Percentiles rank a stretch among this genome's conserved stretches.
phyloP scores from a whole-genome alignment of 2,113 vertebrate genomes.

The Campylomormyrus numenius region DNA sequence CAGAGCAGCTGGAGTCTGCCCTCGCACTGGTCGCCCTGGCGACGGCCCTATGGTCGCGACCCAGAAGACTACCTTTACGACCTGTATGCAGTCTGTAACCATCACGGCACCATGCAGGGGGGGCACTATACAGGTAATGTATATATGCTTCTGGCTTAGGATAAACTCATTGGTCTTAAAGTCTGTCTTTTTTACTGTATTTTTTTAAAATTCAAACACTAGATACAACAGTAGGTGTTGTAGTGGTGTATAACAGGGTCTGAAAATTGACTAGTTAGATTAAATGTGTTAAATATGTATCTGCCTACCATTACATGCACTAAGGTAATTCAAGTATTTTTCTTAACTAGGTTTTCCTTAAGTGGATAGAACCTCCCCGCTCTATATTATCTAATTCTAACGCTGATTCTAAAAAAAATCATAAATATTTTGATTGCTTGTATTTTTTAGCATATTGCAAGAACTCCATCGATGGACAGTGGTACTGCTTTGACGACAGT shows the following conservation, averaged over 20 bases:
- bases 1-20: slow-evolving; percentile 95
- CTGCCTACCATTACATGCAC: background rate
- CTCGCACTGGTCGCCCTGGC: slow-evolving; percentile 91
- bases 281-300: background rate
- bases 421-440: background rate
- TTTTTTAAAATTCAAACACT: background rate
- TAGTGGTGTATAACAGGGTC: background rate
- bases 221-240: background rate
- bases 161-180: background rate
- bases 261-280: background rate
- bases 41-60: slow-evolving; percentile 83
- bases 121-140: slow-evolving; percentile 86
- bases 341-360: background rate
- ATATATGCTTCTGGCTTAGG: background rate
- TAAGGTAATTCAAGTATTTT: background rate
- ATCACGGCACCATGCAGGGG: slow-evolving; percentile 95
- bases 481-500: slow-evolving; percentile 99
- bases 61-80: slow-evolving; percentile 94
- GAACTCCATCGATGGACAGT: slow-evolving; percentile 93
- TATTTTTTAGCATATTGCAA: slow-evolving; percentile 79
- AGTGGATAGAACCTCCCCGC: background rate
- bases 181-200: background rate
- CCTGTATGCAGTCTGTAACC: slow-evolving; percentile 93
- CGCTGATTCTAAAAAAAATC: background rate
- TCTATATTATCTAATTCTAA: background rate